Base-by-base conservation (phyloP, 1,140 invertebrate genomes). In the Catajapyx aquilonaris region DNA sequence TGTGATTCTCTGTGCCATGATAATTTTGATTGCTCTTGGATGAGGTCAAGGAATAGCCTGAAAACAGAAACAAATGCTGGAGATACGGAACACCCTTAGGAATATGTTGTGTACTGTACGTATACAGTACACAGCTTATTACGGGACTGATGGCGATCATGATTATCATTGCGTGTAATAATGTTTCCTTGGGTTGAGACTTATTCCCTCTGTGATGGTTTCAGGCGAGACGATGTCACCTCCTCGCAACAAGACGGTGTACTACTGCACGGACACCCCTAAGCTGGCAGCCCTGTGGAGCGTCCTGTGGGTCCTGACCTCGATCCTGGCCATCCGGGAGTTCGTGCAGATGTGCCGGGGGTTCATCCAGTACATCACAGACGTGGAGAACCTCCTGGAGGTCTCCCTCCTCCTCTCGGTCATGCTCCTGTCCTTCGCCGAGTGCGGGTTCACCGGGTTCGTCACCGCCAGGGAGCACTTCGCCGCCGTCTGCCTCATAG, bases 361-460 rank as follows among this genome's bases (percentile, higher is more conserved):
- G 23, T 28, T 28, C 23, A 7, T 28, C 7, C 23, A 28, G 23
- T 28, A 28, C 23, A 9, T 7, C 13, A 7, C 13, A 7, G 23
- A 48, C 42, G 28, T 48, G 10, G 46, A 48, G 31, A 48, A 48
- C 22, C 43, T 48, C 31, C 25, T 48, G 38, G 46, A 48, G 21
- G 33, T 48, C 2, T 44, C 46, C 9, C 33, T 48, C n/a, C 44
- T 48, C 10, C 41, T 41, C 23, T 46, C 44, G 5, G 46, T 48
- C 1, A 45, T 38, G 25, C 31, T 46, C 30, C 39, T 48, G 2
- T 44, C 42, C 2, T 25, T 48, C 2, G 46, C 46, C 1, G 46
- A 48, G 22, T 48, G 46, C 38, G 46, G 46, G 19, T 42, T 48
- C 30, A 32, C 41, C 21, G 42, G 41, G 35, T 48, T 48, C 38